phyloP scores from a whole-genome alignment of 2,888 invertebrate species.

The Nomada goodeniana region DNA sequence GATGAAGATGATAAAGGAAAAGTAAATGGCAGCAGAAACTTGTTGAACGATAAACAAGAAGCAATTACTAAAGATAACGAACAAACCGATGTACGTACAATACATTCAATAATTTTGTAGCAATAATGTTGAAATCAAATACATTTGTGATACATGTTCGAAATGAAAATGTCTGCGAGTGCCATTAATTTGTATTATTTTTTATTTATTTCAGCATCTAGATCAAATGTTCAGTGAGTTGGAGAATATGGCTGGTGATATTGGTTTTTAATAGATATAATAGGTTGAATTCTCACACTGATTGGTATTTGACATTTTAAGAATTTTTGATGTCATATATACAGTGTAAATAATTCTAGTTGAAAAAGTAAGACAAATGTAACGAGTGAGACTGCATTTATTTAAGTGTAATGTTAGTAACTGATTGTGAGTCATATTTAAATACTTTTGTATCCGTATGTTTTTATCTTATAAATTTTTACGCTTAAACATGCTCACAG shows the following conservation, averaged over 20 bases:
- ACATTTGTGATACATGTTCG: not conserved
- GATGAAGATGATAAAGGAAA: conserved; percentile 55
- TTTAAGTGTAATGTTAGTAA: conserved; percentile 57
- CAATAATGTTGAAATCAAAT: not conserved
- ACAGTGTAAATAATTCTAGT: conserved; percentile 74
- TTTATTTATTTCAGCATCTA: conserved; percentile 74
- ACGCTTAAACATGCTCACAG: conserved; percentile 34
- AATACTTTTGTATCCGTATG: conserved; percentile 57
- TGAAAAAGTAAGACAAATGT: conserved; percentile 44
- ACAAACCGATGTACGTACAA: conserved; percentile 76
- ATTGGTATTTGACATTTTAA: conserved; percentile 37
- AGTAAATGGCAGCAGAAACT: conserved; percentile 59
- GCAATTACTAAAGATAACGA: conserved; percentile 70
- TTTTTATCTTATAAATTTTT: conserved; percentile 55
- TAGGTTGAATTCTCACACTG: conserved; percentile 17
- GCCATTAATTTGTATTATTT: conserved; percentile 33
- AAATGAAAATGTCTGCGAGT: conserved; percentile 1
- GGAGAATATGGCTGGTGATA: conserved; percentile 78
- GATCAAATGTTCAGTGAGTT: conserved; percentile 80
- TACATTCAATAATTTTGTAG: not conserved
- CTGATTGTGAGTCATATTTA: conserved; percentile 34
- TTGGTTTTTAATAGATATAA: conserved; percentile 71
- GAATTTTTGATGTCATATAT: conserved; percentile 32
- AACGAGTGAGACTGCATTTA: conserved; percentile 69
- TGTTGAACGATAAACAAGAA: conserved; percentile 37